Evolutionary conservation across 2,888 invertebrate species (phyloP), one percentile per base, ranked within the genome.

Genomic region (Clanis bilineata): DNA sequence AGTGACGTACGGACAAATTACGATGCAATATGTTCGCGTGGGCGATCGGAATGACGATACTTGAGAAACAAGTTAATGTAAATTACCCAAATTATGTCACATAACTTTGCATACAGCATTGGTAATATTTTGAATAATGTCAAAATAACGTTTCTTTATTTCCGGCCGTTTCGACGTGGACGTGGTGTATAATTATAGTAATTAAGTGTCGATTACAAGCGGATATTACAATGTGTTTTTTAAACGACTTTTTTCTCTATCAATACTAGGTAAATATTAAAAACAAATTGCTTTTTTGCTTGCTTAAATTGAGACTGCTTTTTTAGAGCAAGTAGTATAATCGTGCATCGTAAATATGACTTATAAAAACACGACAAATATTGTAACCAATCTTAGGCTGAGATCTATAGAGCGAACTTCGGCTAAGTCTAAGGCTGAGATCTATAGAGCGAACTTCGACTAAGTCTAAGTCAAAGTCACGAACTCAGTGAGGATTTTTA

Each of bases 11-110:
- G 65, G 68, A 73, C 74, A 74, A 78, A 76, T 77, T 73, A 75
- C 77, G 75, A 73, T 67, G 67, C 69, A 68, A 63, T 68, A 61
- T 63, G 63, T 67, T 68, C 59, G 76, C 72, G 81, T 82, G 79
- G 80, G 81, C 77, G 78, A 74, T 74, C 70, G 67, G 69, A 75
- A 79, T 79, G 73, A 76, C 73, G 73, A 78, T 80, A 67, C 68
- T 68, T 61, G 70, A 68, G 72, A 74, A 69, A 76, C 75, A 72
- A 76, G 76, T 74, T 83, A 73, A 75, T 72, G 71, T 71, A 64
- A 68, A 67, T 68, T 69, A 64, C 61, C 64, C 62, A 67, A 72
- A 65, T 60, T 60, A 61, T 62, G 60, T 60, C 64, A 69, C 64
- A 65, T 64, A 63, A 65, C 60, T 58, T 60, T 55, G 60, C 57